Conservation (phyloP, 2,888 invertebrate genomes). For the Cantharis nigra region DNA sequence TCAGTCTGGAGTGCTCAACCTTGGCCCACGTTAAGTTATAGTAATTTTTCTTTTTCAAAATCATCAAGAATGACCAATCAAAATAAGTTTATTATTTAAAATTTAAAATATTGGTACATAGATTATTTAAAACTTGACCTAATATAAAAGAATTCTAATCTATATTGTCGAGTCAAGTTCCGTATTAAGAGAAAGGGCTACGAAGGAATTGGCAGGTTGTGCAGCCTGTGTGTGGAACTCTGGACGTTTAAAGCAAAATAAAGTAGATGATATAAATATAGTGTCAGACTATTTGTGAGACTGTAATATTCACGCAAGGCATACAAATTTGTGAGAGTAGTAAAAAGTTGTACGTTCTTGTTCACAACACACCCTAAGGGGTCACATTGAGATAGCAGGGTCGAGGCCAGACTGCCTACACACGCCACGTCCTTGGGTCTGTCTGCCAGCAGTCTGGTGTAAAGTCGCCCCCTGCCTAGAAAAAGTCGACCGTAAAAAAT, state of each 20-base stretch:
- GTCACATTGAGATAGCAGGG: slow-evolving; percentile 38
- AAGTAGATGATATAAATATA: neutral
- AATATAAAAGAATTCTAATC: neutral
- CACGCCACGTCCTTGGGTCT: slow-evolving; percentile 45
- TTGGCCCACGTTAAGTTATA: neutral
- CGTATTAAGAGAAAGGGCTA: neutral
- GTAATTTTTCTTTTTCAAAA: neutral
- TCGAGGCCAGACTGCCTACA: slow-evolving; percentile 41
- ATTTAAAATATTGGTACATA: no score
- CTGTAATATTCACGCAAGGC: neutral
- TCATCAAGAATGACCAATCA: neutral
- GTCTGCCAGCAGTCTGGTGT: slow-evolving; percentile 46
- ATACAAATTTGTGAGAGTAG: neutral
- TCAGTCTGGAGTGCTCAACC: neutral
- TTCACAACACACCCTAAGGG: slow-evolving; percentile 39
- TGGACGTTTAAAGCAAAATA: neutral
- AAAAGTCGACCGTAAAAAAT: neutral
- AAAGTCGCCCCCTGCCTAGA: slow-evolving; percentile 39
- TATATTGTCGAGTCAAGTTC: neutral
- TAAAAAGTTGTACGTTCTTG: slow-evolving; percentile 30
- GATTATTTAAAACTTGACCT: no score
- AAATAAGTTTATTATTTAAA: neutral
- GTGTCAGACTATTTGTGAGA: neutral
- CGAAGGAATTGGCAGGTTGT: neutral
- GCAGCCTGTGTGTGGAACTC: neutral